phyloP scores from a whole-genome alignment of 2,797 vertebrate species.

The Bradypodion ventrale region DNA sequence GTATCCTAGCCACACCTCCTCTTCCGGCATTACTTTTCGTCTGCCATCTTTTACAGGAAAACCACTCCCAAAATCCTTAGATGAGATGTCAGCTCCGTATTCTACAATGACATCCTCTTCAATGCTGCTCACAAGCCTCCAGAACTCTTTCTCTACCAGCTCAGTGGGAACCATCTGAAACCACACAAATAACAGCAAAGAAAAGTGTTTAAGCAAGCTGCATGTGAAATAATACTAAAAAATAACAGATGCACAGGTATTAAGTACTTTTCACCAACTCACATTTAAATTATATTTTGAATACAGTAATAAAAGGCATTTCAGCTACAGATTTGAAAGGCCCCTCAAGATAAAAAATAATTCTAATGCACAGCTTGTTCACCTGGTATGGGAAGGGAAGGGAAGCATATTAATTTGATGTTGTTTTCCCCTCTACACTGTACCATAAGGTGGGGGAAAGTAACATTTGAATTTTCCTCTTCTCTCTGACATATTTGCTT shows the following conservation, averaged over 20 bases:
- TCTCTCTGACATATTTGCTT: neutral
- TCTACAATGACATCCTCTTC: slow-evolving; percentile 99
- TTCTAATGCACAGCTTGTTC: neutral
- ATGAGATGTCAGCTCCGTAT: slow-evolving; percentile 97
- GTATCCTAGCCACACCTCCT: slow-evolving; percentile 83
- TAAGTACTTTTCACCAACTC: neutral
- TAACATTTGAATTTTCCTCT: neutral
- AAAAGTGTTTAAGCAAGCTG: neutral
- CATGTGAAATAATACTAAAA: neutral
- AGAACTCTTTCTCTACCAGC: slow-evolving; percentile 98
- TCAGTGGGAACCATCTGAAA: slow-evolving; percentile 97
- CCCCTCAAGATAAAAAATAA: neutral
- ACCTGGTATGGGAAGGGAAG: neutral
- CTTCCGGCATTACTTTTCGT: slow-evolving; percentile 89
- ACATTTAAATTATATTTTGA: neutral
- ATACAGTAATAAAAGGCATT: neutral
- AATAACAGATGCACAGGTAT: neutral
- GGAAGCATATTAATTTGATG: neutral
- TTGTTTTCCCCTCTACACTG: neutral
- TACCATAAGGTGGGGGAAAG: neutral
- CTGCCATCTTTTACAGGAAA: slow-evolving; percentile 92
- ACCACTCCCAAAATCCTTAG: slow-evolving; percentile 96
- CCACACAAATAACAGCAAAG: slow-evolving; percentile 12
- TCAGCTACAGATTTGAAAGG: neutral
- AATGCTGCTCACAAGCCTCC: slow-evolving; percentile 96